phyloP scores from a whole-genome alignment of 1,140 invertebrate species.

The Drosophila pruinosa region DNA sequence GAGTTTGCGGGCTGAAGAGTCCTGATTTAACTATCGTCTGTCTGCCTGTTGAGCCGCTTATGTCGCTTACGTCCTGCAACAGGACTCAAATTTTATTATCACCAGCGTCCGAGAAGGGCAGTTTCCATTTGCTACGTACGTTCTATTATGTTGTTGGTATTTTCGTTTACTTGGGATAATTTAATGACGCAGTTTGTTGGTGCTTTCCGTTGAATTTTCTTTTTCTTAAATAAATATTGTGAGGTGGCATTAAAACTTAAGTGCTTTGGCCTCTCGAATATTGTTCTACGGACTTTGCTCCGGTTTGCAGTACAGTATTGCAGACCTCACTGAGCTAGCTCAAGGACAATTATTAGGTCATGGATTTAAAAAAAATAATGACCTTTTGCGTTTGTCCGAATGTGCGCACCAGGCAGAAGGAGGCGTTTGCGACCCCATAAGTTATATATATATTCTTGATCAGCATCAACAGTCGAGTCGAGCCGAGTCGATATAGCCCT shows the following conservation, averaged over 20 bases:
- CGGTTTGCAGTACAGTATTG: not conserved
- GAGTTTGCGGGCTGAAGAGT: not conserved
- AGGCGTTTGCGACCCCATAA: too few relatives aligned
- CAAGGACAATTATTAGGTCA: too few relatives aligned
- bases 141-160: not conserved
- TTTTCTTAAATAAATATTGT: slow-evolving; percentile 61
- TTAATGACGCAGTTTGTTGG: slow-evolving; percentile 59
- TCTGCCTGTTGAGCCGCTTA: slow-evolving; percentile 62
- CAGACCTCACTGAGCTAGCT: not conserved
- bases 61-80: slow-evolving; percentile 42
- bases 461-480: too few relatives aligned
- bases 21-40: not conserved
- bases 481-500: too few relatives aligned
- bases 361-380: too few relatives aligned
- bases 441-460: too few relatives aligned
- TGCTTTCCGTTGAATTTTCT: slow-evolving; percentile 41
- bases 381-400: too few relatives aligned
- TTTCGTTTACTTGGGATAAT: slow-evolving; percentile 24
- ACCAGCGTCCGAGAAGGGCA: not conserved
- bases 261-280: slow-evolving; percentile 54
- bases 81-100: slow-evolving; percentile 65
- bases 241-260: slow-evolving; percentile 58
- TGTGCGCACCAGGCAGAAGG: too few relatives aligned
- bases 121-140: slow-evolving; percentile 2
- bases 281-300: not conserved